phyloP scores from a whole-genome alignment of 2,797 vertebrate species.

The Merluccius polli region DNA sequence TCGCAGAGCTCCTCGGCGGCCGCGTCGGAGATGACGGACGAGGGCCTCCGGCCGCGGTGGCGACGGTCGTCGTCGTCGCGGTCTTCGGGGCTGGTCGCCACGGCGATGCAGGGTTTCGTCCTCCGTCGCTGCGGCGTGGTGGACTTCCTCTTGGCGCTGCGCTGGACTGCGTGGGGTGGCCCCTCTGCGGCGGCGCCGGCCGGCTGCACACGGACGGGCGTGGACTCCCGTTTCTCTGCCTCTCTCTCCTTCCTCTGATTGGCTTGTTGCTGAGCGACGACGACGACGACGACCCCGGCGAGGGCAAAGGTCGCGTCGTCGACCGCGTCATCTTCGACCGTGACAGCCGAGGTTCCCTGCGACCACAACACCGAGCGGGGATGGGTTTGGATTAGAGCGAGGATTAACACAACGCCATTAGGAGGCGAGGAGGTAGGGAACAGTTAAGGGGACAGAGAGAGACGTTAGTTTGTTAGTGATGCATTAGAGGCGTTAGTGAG shows the following conservation, averaged over 20 bases:
- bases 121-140: slow-evolving; percentile 37
- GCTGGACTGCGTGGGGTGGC: slow-evolving; percentile 38
- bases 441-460: background rate
- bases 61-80: slow-evolving; percentile 8
- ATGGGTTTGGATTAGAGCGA: slow-evolving; percentile 13
- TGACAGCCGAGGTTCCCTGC: slow-evolving; percentile 30
- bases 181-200: slow-evolving; percentile 37
- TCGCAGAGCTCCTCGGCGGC: slow-evolving; percentile 68
- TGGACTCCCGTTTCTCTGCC: slow-evolving; percentile 35
- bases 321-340: slow-evolving; percentile 17
- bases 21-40: slow-evolving; percentile 67
- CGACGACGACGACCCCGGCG: slow-evolving; percentile 6
- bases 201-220: background rate
- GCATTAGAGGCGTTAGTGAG: background rate
- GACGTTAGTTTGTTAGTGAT: slow-evolving; percentile 13
- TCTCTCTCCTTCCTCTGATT: slow-evolving; percentile 46
- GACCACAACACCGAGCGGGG: slow-evolving; percentile 29
- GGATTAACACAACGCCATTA: background rate
- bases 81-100: background rate
- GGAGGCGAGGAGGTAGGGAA: background rate
- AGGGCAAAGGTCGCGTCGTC: slow-evolving; percentile 15
- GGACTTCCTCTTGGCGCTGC: slow-evolving; percentile 39
- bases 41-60: background rate
- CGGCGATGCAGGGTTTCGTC: slow-evolving; percentile 18
- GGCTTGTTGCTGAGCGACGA: slow-evolving; percentile 42